Evolutionary conservation across 2,113 vertebrate genomes (phyloP).

Genomic region (Rhinoptilus africanus): DNA sequence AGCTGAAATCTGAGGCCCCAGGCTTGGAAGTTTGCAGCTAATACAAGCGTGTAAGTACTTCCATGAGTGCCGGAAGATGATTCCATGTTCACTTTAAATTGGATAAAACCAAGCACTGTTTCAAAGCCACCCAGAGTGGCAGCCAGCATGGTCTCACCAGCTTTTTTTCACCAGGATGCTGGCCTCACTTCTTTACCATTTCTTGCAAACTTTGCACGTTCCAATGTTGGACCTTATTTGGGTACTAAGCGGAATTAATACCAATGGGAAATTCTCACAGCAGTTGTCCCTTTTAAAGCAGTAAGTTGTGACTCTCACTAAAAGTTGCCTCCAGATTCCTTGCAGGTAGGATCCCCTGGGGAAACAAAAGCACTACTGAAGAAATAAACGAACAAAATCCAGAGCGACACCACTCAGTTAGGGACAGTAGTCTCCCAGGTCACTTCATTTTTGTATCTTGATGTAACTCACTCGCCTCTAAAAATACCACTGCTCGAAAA

Average conservation of each 20-base stretch:
- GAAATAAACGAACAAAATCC: background rate
- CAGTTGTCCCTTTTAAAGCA: background rate
- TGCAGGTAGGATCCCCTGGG: background rate
- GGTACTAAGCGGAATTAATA: background rate
- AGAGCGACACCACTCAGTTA: background rate
- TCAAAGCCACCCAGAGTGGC: background rate
- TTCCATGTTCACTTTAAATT: background rate
- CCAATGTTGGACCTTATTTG: background rate
- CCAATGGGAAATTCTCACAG: background rate
- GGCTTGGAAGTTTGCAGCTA: background rate
- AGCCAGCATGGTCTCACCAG: background rate
- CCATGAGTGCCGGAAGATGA: background rate
- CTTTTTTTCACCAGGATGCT: background rate
- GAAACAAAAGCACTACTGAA: background rate
- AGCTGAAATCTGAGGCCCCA: background rate
- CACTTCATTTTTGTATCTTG: background rate
- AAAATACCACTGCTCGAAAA: background rate
- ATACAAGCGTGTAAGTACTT: accelerated
- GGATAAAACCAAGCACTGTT: background rate
- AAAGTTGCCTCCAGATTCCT: background rate
- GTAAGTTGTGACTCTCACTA: background rate
- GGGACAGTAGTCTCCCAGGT: background rate
- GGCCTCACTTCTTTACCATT: background rate
- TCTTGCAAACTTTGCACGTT: background rate
- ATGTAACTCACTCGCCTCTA: background rate